Conservation (phyloP, 2,113 vertebrate genomes). For the Pseudopodoces humilis region DNA sequence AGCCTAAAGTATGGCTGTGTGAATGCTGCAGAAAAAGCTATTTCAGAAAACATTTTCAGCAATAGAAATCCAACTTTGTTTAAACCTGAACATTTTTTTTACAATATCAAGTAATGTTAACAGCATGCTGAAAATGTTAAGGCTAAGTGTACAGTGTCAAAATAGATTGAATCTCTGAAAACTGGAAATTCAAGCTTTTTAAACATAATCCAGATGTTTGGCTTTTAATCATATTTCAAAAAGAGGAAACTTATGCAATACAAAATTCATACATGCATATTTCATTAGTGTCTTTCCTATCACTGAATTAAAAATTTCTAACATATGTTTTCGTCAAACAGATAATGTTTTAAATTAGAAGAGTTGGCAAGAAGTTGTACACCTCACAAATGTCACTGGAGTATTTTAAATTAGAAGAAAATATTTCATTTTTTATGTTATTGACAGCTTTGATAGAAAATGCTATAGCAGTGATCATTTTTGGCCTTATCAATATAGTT, state of each 20-base stretch:
- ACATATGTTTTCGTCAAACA: constrained; percentile 73
- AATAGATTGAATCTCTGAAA: constrained; percentile 77
- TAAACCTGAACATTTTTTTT: constrained; percentile 65
- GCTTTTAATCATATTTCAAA: constrained; percentile 80
- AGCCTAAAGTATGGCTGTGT: constrained; percentile 37
- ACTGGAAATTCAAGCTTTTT: constrained; percentile 76
- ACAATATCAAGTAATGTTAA: constrained; percentile 77
- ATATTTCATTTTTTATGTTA: constrained; percentile 18
- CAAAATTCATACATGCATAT: constrained; percentile 80
- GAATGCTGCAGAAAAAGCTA: constrained; percentile 54
- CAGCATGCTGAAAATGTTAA: constrained; percentile 74
- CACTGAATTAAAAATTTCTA: constrained; percentile 78
- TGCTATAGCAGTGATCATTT: not conserved
- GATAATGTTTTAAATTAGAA: constrained; percentile 71
- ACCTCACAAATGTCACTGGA: constrained; percentile 70
- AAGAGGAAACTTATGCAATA: constrained; percentile 76
- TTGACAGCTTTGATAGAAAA: constrained; percentile 38
- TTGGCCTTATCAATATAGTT: constrained; percentile 17
- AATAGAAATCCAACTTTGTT: constrained; percentile 67
- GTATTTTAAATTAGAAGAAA: constrained; percentile 68
- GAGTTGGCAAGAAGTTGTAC: constrained; percentile 63
- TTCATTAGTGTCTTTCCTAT: constrained; percentile 81
- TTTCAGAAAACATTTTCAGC: constrained; percentile 73
- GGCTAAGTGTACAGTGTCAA: constrained; percentile 77
- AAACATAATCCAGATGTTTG: constrained; percentile 82